Evolutionary conservation across 2,888 invertebrate species (phyloP).

Genomic region (Pyrgus malvae): DNA sequence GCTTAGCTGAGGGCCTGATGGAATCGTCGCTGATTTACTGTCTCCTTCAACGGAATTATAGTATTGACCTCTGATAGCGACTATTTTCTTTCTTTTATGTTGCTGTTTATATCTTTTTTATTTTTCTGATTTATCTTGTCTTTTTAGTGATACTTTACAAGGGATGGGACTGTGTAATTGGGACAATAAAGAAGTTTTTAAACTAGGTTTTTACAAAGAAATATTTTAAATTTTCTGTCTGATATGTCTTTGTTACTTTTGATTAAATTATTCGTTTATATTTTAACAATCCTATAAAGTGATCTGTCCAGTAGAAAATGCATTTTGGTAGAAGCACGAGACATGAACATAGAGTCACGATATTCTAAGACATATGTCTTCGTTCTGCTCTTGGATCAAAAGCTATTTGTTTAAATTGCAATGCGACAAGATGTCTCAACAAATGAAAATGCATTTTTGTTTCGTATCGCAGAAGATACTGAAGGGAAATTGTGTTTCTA

Average conservation of each 20-base stretch:
- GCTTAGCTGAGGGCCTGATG: neutral
- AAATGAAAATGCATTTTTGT: constrained; percentile 18
- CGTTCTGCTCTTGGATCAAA: constrained; percentile 10
- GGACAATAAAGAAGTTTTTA: no score
- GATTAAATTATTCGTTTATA: no score
- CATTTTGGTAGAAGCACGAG: constrained; percentile 13
- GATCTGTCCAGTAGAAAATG: constrained; percentile 9
- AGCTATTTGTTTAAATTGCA: constrained; percentile 21
- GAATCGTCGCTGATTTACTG: neutral
- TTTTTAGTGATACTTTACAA: no score
- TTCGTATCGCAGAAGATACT: neutral
- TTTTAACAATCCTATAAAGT: no score
- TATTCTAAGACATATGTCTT: constrained; percentile 6
- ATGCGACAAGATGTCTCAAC: constrained; percentile 6
- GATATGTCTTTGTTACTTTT: no score
- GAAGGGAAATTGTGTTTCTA: neutral
- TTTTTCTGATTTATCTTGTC: no score
- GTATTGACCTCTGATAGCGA: neutral
- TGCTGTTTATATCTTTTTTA: no score
- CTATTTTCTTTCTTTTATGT: neutral
- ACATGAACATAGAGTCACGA: constrained; percentile 4
- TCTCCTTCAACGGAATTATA: constrained; percentile 7
- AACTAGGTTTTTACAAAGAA: no score
- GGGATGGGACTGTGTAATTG: no score
- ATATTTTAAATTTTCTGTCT: no score